These are phyloP conservation scores for Hemichromis elongatus DNA, from an alignment of 2,113 vertebrate species.

Conservation along the genomic window DNA sequence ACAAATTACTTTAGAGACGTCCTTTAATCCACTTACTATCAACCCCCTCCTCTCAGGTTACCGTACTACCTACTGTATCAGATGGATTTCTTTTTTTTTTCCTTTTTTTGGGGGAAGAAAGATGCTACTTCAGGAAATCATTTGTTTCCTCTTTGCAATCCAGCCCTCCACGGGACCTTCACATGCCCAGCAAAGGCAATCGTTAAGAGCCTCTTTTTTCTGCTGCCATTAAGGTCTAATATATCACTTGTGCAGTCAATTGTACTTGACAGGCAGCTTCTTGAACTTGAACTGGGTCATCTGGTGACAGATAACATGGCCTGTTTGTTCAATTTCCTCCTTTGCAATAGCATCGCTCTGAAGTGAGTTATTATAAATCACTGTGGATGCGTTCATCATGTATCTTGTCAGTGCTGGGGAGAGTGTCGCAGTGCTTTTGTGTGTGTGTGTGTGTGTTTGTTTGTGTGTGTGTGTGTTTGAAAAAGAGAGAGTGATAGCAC, in stretches of 20 bases:
- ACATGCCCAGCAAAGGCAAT: constrained; percentile 64
- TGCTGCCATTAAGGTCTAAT: constrained; percentile 76
- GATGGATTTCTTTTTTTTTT: constrained; percentile 6
- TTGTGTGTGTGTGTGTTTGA: not conserved
- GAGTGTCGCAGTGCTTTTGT: not conserved
- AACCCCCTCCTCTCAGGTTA: not conserved
- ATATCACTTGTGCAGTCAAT: constrained; percentile 73
- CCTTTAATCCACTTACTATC: constrained; percentile 5
- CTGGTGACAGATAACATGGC: constrained; percentile 73
- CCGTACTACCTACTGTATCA: constrained; percentile 20
- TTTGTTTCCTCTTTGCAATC: constrained; percentile 63
- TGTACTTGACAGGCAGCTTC: constrained; percentile 75
- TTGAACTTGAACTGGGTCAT: constrained; percentile 78
- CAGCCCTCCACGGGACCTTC: constrained; percentile 64
- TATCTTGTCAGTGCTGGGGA: constrained; percentile 61
- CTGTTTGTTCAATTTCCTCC: constrained; percentile 74
- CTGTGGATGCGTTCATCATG: constrained; percentile 67
- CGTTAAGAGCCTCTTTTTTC: constrained; percentile 69
- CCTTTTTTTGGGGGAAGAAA: not conserved
- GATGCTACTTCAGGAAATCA: constrained; percentile 58
- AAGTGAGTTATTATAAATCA: constrained; percentile 75
- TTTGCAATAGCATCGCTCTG: constrained; percentile 56
- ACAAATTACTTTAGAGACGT: not conserved
- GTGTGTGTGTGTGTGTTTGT: not conserved
- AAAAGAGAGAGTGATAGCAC: not conserved